Evolutionary conservation across 2,797 vertebrate species (phyloP).

Genomic region (Falco cherrug): DNA sequence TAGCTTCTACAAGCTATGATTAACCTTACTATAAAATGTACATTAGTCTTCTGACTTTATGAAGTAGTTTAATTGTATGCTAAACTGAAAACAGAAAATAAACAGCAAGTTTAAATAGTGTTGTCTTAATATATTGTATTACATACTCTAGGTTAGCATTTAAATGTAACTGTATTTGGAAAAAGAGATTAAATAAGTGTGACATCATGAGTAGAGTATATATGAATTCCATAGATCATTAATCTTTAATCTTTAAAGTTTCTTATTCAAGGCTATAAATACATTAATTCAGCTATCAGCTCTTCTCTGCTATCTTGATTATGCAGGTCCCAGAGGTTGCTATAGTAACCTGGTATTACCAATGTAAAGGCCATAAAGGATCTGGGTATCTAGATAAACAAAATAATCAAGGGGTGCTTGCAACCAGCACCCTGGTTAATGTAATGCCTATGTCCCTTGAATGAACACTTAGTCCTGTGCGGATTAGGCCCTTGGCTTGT

Average conservation of each 20-base stretch:
- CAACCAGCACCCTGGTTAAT: neutral
- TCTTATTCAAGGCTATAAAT: neutral
- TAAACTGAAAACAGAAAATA: neutral
- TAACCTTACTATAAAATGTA: neutral
- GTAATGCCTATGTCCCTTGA: neutral
- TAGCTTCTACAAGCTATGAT: neutral
- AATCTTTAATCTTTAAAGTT: constrained; percentile 30
- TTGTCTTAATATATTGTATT: neutral
- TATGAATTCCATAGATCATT: neutral
- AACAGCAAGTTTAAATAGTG: neutral
- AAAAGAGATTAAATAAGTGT: neutral
- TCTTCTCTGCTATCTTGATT: constrained; percentile 10
- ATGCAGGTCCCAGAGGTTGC: constrained; percentile 48
- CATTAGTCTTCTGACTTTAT: neutral
- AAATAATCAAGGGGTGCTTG: neutral
- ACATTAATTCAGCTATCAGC: constrained; percentile 2
- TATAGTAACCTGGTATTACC: constrained; percentile 39
- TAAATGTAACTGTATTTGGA: neutral
- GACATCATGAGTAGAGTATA: neutral
- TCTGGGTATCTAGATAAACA: constrained; percentile 21
- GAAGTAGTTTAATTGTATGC: neutral
- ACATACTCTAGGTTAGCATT: neutral
- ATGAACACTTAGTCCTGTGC: rapidly evolving
- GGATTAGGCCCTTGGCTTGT: neutral
- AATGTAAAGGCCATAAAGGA: neutral